Evolutionary conservation across 2,888 invertebrate species (phyloP), one percentile per base, ranked within the genome.

Genomic region (Mythimna ferrago): DNA sequence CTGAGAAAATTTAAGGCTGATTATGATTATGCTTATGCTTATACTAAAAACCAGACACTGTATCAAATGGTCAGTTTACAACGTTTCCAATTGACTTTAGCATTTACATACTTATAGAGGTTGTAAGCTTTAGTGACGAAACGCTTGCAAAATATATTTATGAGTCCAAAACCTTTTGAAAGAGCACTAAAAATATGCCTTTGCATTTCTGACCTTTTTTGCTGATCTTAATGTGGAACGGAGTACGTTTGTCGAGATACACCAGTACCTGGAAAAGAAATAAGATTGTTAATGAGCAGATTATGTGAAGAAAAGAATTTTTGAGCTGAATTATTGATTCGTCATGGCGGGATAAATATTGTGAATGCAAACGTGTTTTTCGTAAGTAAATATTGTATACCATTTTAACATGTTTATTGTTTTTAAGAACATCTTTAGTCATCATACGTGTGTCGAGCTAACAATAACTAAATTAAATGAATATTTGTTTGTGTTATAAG

Each of bases 201-300:
- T 80, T 68, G 58, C 68, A 82, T 82, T 71, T 51, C 41, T 65
- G 32, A 73, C 41, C 64, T 72, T 64, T 73, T 73, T 66, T 62
- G 58, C 73, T 75, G 60, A 71, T 66, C 82, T 81, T 78, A 78
- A 70, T 74, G 54, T 63, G 57, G 73, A 66, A 44, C 35, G n/a
- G 48, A 76, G 67, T 72, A 58, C 48, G 56, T n/a, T 11, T 71
- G 14, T 14, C 21, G 61, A 32, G 44, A 58, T 56, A 60, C 58
- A 44, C 63, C 48, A 41, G 72, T 86, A 84, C 86, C 86, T 84
- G 84, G 64, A 86, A 84, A 78, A 67, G 19, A 84, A 72, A 71
- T 60, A 66, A 73, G 9, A 26, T 54, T 62, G 16, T 53, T 54
- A 60, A 41, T 14, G 38, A n/a, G 44, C 19, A 10, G 7, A 58